Conservation (phyloP, 2,888 invertebrate species). For the Drosophila austrosaltans region DNA sequence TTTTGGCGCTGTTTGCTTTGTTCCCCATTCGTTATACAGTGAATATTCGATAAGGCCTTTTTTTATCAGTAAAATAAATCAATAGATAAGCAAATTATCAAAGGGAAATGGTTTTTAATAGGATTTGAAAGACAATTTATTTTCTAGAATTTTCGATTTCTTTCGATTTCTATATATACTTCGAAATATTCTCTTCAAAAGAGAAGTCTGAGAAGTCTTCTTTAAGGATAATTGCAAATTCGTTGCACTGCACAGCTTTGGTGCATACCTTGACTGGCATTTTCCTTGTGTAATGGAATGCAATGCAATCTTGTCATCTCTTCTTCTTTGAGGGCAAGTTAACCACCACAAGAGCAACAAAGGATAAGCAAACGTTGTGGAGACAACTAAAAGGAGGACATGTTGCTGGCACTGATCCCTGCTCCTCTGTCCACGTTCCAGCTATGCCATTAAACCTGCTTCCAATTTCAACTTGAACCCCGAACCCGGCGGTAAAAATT, state of each 20-base stretch:
- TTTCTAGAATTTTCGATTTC: too few species aligned
- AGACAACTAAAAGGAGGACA: conserved; percentile 51
- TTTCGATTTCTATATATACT: too few species aligned
- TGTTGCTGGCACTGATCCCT: conserved; percentile 38
- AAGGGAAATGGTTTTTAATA: not conserved
- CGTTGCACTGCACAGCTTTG: not conserved
- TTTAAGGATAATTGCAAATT: too few species aligned
- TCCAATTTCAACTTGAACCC: conserved; percentile 12
- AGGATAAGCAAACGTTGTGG: conserved; percentile 26
- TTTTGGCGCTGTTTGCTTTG: conserved; percentile 66
- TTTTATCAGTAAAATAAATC: not conserved
- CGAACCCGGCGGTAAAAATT: conserved; percentile 26
- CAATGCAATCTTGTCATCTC: conserved; percentile 34
- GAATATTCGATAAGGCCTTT: not conserved
- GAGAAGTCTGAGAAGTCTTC: not conserved
- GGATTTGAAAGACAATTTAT: too few species aligned
- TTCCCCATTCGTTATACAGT: conserved; percentile 52
- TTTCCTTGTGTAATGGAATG: not conserved
- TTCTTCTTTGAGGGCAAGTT: conserved; percentile 40
- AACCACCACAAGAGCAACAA: conserved; percentile 48
- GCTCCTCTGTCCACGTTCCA: conserved; percentile 20
- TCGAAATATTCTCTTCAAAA: too few species aligned
- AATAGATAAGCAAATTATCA: not conserved
- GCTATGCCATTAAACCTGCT: conserved; percentile 24
- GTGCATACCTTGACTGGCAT: conserved; percentile 24